A percentile compares a stretch with the other conserved stretches of the same genome.
Conservation (phyloP, 2,797 vertebrate species). For the Melanotaenia pygmaea region DNA sequence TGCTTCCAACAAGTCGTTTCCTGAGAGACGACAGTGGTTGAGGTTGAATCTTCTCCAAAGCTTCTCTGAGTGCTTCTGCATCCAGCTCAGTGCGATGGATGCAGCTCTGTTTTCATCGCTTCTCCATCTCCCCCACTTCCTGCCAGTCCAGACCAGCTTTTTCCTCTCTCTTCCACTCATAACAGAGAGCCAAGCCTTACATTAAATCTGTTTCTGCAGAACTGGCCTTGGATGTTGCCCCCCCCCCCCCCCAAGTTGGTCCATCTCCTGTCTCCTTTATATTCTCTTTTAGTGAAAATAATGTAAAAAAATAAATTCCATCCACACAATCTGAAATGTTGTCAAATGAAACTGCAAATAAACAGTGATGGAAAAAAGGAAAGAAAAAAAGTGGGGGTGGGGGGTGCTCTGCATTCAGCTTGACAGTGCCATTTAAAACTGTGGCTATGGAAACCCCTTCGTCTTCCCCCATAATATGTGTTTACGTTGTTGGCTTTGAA, state of each 20-base stretch:
- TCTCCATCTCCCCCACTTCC: constrained; percentile 36
- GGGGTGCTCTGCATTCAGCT: constrained; percentile 39
- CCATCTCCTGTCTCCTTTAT: constrained; percentile 65
- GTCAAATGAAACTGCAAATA: constrained; percentile 67
- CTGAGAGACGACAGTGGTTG: constrained; percentile 9
- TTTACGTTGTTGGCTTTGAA: constrained; percentile 72
- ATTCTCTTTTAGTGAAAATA: constrained; percentile 64
- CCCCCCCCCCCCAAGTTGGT: constrained; percentile 51
- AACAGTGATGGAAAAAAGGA: constrained; percentile 42
- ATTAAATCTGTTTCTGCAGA: constrained; percentile 88
- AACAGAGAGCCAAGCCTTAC: constrained; percentile 84
- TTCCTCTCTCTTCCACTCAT: constrained; percentile 77
- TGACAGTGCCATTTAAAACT: constrained; percentile 62
- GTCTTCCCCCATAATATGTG: constrained; percentile 62
- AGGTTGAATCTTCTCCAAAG: constrained; percentile 32
- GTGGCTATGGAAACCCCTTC: constrained; percentile 74
- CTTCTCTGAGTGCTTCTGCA: constrained; percentile 28
- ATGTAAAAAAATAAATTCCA: constrained; percentile 53
- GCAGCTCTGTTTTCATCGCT: constrained; percentile 22
- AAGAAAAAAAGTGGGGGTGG: constrained; percentile 5
- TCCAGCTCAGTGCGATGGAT: constrained; percentile 33
- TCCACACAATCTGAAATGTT: constrained; percentile 60
- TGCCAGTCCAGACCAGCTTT: constrained; percentile 83
- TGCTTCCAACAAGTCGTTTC: constrained; percentile 24
- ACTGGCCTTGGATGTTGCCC: constrained; percentile 79